A percentile compares a stretch with the other conserved stretches of the same genome.
phyloP scores from a whole-genome alignment of 2,113 vertebrate genomes.

The Bothrops jararaca region DNA sequence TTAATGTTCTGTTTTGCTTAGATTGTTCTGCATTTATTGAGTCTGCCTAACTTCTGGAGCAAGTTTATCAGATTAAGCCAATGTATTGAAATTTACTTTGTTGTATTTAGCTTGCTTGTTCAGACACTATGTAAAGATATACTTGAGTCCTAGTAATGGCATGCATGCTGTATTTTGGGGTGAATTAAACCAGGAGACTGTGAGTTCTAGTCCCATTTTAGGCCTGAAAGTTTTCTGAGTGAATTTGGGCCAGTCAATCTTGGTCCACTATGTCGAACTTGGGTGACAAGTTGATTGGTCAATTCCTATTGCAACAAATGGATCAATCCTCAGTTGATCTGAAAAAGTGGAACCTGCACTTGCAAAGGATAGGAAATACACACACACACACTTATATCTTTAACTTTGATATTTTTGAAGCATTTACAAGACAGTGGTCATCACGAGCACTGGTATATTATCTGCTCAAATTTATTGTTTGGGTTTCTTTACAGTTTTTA shows the following conservation, averaged over 20 bases:
- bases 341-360: neutral
- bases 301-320: neutral
- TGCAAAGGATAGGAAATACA: neutral
- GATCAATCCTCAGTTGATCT: neutral
- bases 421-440: neutral
- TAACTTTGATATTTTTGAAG: neutral
- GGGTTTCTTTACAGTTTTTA: neutral
- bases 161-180: neutral
- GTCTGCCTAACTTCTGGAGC: neutral
- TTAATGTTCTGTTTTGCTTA: neutral
- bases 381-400: neutral
- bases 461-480: neutral
- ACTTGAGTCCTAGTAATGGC: neutral
- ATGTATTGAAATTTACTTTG: neutral
- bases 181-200: neutral
- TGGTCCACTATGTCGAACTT: neutral
- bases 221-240: neutral
- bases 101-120: neutral
- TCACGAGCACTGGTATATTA: neutral
- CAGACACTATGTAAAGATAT: neutral
- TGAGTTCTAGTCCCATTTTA: neutral
- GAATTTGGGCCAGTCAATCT: neutral
- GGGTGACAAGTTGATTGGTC: neutral
- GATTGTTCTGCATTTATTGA: neutral
- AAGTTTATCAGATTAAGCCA: neutral